Conservation (phyloP, 35 echinoderm and acorn worm species). For the Stichopus chloronotus region DNA sequence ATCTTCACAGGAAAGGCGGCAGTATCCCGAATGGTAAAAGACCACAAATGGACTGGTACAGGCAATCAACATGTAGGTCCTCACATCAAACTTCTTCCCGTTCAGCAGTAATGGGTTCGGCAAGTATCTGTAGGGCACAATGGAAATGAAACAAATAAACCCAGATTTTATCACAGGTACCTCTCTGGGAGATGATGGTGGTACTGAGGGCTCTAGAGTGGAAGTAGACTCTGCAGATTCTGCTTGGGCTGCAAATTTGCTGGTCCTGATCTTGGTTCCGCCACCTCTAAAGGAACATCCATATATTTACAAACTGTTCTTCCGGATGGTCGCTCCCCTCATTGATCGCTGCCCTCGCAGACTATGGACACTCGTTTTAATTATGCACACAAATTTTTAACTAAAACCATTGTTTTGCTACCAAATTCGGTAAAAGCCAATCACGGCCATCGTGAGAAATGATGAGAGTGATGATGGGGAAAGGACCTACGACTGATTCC, state of each 20-base stretch:
- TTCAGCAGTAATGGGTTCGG: slow-evolving; percentile 90
- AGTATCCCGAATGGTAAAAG: slow-evolving; percentile 86
- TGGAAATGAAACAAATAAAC: not conserved
- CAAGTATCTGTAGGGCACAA: slow-evolving; percentile 71
- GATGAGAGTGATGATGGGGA: too few species aligned
- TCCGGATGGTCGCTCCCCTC: not conserved
- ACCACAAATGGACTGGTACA: slow-evolving; percentile 94
- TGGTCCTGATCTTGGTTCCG: not conserved
- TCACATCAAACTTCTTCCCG: slow-evolving; percentile 97
- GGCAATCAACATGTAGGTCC: slow-evolving; percentile 93
- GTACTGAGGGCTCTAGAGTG: too few species aligned
- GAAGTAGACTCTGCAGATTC: not conserved
- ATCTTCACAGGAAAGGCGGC: slow-evolving; percentile 85
- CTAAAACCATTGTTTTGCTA: too few species aligned
- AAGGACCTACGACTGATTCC: too few species aligned
- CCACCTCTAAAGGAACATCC: not conserved
- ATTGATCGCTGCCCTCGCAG: too few species aligned
- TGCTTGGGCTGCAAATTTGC: not conserved
- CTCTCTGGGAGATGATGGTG: too few species aligned
- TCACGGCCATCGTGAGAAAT: too few species aligned
- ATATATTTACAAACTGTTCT: not conserved
- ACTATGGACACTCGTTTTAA: too few species aligned
- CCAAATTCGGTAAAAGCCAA: too few species aligned
- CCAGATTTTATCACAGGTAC: not conserved
- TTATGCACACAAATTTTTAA: too few species aligned